phyloP scores from a whole-genome alignment of 2,113 vertebrate species.

The Sialia sialis region DNA sequence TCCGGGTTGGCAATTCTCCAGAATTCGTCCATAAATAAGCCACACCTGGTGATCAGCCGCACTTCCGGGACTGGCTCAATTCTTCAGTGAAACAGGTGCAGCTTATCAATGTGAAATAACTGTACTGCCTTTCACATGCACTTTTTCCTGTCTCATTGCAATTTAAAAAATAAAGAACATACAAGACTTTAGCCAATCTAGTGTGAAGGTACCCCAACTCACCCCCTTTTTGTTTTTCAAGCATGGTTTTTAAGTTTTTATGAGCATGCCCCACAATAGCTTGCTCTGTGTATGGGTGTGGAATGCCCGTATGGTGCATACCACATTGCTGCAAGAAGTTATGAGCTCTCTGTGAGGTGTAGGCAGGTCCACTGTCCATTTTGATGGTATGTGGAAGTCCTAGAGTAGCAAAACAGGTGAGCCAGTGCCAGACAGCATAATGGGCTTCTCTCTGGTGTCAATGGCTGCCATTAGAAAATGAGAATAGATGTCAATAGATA shows the following conservation, averaged over 20 bases:
- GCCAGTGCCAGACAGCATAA: not conserved
- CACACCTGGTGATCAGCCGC: too few species aligned
- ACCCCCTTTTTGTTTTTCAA: not conserved
- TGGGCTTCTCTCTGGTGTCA: not conserved
- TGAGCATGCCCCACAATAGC: too few species aligned
- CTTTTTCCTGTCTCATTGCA: rapidly evolving
- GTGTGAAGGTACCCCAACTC: not conserved
- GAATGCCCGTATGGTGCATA: too few species aligned
- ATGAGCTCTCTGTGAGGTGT: not conserved
- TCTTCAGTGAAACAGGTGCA: too few species aligned
- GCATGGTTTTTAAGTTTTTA: not conserved
- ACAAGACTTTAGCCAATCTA: not conserved
- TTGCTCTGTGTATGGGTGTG: too few species aligned
- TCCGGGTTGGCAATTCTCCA: too few species aligned
- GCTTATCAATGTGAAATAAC: too few species aligned
- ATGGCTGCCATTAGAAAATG: not conserved
- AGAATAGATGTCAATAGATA: not conserved
- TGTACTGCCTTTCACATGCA: not conserved
- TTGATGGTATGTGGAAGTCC: not conserved
- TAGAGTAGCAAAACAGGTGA: not conserved
- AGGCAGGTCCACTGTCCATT: not conserved
- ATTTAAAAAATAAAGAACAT: not conserved
- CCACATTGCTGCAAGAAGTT: too few species aligned
- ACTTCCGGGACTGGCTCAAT: too few species aligned
- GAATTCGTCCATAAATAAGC: too few species aligned